Percentiles rank a stretch among this genome's conserved stretches.
phyloP scores from a whole-genome alignment of 2,113 vertebrate genomes.

The Indicator maculatus region DNA sequence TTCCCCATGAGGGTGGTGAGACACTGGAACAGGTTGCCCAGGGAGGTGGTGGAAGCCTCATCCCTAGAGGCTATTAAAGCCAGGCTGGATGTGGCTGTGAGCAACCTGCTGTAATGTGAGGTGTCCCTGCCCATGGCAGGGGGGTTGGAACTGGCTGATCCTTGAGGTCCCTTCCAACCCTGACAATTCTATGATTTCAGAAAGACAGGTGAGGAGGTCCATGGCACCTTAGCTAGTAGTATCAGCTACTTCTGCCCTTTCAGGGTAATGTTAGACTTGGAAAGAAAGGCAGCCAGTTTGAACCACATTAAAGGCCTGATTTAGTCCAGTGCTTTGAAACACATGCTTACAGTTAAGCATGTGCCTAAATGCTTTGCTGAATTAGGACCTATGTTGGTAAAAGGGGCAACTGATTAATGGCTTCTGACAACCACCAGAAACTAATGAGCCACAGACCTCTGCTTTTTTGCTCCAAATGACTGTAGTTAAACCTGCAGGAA shows the following conservation, averaged over 20 bases:
- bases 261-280: neutral
- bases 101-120: too few relatives aligned
- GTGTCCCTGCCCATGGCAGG: too few relatives aligned
- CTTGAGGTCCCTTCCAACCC: too few relatives aligned
- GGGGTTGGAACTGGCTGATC: too few relatives aligned
- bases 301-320: constrained; percentile 28
- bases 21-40: too few relatives aligned
- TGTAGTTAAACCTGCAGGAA: constrained; percentile 35
- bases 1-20: too few relatives aligned
- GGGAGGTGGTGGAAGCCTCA: too few relatives aligned
- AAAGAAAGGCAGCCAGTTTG: neutral
- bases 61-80: too few relatives aligned
- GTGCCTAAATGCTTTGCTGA: constrained; percentile 54
- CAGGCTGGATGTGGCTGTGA: too few relatives aligned
- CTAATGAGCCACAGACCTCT: constrained; percentile 59
- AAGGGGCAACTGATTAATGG: constrained; percentile 61
- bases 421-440: constrained; percentile 68
- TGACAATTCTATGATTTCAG: neutral
- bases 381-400: constrained; percentile 40
- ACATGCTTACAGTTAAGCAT: constrained; percentile 34
- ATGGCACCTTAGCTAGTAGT: neutral
- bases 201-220: neutral
- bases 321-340: constrained; percentile 45
- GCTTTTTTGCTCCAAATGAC: constrained; percentile 35
- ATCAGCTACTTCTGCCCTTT: constrained; percentile 8